Evolutionary conservation across 30 jellyfish, hydroid and myxozoan genomes (phyloP).

Genomic region (Turritopsis rubra): DNA sequence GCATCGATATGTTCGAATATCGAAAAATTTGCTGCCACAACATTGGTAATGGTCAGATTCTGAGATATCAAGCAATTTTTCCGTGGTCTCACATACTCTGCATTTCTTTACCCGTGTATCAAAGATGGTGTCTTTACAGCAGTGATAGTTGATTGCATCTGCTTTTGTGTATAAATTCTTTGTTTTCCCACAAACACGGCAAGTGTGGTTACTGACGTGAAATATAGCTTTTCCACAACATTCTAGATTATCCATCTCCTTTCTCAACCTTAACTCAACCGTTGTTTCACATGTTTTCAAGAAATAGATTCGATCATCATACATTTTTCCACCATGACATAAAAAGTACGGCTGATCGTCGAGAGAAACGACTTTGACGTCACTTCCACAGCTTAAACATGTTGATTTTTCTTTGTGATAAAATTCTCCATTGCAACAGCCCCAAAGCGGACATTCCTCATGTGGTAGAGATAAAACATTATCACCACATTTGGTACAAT

Average conservation of each 20-base stretch:
- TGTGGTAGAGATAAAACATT: background rate
- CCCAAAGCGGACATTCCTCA: conserved; percentile 9
- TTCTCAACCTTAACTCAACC: background rate
- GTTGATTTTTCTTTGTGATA: background rate
- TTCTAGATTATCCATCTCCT: background rate
- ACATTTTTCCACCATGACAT: conserved; percentile 2
- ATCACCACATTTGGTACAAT: conserved; percentile 5
- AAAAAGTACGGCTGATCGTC: background rate
- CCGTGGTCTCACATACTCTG: conserved; percentile 13
- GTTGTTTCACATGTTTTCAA: background rate
- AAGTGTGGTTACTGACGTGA: background rate
- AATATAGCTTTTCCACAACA: background rate
- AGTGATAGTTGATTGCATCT: conserved; percentile 5
- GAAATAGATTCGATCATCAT: background rate
- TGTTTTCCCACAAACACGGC: background rate
- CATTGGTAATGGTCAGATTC: background rate
- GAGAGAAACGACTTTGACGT: background rate
- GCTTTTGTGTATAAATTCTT: background rate
- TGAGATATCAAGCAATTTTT: background rate
- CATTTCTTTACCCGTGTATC: conserved; percentile 1
- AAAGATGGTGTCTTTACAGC: conserved; percentile 13
- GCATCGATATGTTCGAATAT: conserved; percentile 1
- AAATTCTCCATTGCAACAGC: conserved; percentile 5
- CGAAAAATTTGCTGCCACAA: conserved; percentile 1
- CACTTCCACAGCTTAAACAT: background rate